Conservation (phyloP, 2,888 invertebrate genomes). For the Mactromeris polynyma region DNA sequence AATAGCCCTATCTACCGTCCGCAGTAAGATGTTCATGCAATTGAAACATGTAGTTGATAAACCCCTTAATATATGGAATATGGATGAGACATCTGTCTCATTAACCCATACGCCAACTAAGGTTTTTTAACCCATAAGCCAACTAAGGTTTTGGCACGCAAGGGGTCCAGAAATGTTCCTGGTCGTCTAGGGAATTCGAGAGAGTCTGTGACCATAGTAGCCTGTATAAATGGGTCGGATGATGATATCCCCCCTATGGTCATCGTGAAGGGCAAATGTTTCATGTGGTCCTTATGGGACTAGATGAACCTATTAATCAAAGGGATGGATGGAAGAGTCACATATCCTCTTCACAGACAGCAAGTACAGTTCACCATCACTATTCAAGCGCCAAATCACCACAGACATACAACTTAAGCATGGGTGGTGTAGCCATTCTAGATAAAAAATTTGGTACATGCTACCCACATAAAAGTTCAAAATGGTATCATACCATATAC, state of each 20-base stretch:
- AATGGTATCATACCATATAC: too few relatives aligned
- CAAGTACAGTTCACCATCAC: too few relatives aligned
- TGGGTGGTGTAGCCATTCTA: too few relatives aligned
- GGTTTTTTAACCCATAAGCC: too few relatives aligned
- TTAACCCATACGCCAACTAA: too few relatives aligned
- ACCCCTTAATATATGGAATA: slow-evolving; percentile 36
- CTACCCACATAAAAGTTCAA: too few relatives aligned
- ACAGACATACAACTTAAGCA: too few relatives aligned
- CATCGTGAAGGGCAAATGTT: slow-evolving; percentile 37
- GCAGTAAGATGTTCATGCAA: slow-evolving; percentile 15
- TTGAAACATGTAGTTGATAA: neutral
- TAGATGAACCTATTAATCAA: slow-evolving; percentile 48
- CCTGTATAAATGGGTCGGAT: slow-evolving; percentile 56
- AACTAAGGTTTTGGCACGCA: slow-evolving; percentile 35
- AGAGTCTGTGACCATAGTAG: slow-evolving; percentile 42
- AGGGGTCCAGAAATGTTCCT: slow-evolving; percentile 39
- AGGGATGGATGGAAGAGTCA: slow-evolving; percentile 62
- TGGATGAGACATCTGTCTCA: slow-evolving; percentile 47
- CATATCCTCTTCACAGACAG: too few relatives aligned
- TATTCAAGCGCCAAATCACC: too few relatives aligned
- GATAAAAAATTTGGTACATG: too few relatives aligned
- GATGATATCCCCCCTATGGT: slow-evolving; percentile 46
- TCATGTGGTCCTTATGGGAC: slow-evolving; percentile 25
- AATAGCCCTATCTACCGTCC: neutral
- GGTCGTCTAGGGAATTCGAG: slow-evolving; percentile 42